Conservation (phyloP, 2,113 vertebrate species). For the Pelmatolapia mariae region DNA sequence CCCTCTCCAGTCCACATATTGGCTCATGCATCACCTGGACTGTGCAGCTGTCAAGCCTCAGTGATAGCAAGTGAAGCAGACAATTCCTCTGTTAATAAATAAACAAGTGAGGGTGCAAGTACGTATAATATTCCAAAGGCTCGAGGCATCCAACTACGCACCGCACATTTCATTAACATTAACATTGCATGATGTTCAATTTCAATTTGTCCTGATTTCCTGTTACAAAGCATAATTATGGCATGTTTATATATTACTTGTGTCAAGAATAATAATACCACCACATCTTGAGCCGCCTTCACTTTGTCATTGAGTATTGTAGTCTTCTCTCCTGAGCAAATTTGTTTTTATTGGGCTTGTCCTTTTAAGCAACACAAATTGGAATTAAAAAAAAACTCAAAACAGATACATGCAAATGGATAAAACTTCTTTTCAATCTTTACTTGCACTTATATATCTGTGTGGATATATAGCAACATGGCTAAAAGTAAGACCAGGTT, state of each 20-base stretch:
- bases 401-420: not conserved
- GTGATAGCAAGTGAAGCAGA: constrained; percentile 71
- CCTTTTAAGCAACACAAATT: not conserved
- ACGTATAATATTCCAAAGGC: constrained; percentile 46
- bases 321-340: not conserved
- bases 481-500: not conserved
- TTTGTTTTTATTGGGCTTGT: not conserved
- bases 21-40: constrained; percentile 79
- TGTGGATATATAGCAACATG: not conserved
- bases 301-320: not conserved
- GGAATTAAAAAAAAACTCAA: not conserved
- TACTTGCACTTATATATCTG: not conserved
- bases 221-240: constrained; percentile 17
- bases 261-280: not conserved
- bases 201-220: constrained; percentile 33
- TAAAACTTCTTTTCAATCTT: not conserved
- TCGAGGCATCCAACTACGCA: not conserved
- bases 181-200: constrained; percentile 54
- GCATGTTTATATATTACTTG: not conserved
- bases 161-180: constrained; percentile 65
- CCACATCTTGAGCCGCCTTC: not conserved
- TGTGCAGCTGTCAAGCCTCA: constrained; percentile 71
- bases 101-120: constrained; percentile 61
- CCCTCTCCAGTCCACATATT: constrained; percentile 73
- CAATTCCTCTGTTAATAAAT: constrained; percentile 72